These are phyloP conservation scores for Apeltes quadracus DNA, from an alignment of 2,113 vertebrate genomes.

Conservation along the genomic window DNA sequence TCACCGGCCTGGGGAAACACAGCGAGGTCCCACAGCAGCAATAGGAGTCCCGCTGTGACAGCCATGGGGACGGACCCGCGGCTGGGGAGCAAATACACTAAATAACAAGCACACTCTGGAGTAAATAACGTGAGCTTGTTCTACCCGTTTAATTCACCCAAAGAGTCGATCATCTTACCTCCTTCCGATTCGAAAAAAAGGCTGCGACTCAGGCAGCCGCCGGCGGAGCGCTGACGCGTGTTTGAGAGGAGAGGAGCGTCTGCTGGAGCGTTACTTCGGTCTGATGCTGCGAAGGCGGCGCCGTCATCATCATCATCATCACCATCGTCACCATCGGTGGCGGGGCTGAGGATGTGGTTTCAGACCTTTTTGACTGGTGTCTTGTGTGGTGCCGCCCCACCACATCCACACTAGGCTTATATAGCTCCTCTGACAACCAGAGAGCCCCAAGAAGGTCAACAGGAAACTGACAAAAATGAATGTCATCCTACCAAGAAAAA, in stretches of 20 bases:
- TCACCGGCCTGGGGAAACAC: slow-evolving; percentile 38
- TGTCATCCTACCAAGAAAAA: neutral
- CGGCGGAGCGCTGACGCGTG: neutral
- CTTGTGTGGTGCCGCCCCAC: slow-evolving; percentile 43
- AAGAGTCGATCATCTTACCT: slow-evolving; percentile 37
- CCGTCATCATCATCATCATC: slow-evolving; percentile 19
- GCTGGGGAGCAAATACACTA: neutral
- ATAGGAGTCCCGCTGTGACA: neutral
- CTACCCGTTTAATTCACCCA: neutral
- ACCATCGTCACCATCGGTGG: slow-evolving; percentile 38
- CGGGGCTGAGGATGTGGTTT: slow-evolving; percentile 68
- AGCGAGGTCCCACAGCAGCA: slow-evolving; percentile 37
- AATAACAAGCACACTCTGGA: too few species aligned
- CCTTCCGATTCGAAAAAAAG: neutral
- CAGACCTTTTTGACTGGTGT: neutral
- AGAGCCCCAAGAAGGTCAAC: slow-evolving; percentile 24
- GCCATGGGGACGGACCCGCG: slow-evolving; percentile 53
- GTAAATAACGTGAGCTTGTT: too few species aligned
- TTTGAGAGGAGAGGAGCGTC: slow-evolving; percentile 3
- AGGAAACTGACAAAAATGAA: slow-evolving; percentile 39
- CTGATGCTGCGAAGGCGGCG: slow-evolving; percentile 12
- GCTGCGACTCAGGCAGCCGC: neutral
- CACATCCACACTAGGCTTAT: slow-evolving; percentile 51
- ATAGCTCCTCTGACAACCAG: slow-evolving; percentile 28
- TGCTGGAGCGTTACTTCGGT: slow-evolving; percentile 37